Conservation (phyloP, 2,797 vertebrate species). For the Dicrostonyx torquatus region DNA sequence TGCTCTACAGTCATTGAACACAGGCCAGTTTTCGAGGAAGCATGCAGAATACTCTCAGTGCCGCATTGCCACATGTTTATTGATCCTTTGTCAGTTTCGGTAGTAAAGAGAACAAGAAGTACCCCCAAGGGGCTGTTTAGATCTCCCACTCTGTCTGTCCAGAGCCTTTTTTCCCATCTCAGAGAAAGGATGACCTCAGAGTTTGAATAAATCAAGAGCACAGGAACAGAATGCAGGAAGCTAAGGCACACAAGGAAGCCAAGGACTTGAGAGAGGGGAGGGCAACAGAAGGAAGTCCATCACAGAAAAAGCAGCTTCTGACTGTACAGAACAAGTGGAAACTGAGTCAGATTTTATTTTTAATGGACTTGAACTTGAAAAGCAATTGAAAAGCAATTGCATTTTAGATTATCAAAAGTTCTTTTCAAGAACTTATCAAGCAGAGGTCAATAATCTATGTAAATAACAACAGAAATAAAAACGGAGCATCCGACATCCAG, state of each 20-base stretch:
- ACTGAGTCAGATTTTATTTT: not conserved
- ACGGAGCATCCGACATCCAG: not conserved
- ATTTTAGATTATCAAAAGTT: slow-evolving; percentile 40
- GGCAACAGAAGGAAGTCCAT: not conserved
- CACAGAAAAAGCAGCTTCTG: not conserved
- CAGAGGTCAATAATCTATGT: not conserved
- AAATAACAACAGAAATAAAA: slow-evolving; percentile 25
- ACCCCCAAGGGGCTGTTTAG: not conserved
- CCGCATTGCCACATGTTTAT: not conserved
- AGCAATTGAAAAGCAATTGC: slow-evolving; percentile 22
- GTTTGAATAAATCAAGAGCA: slow-evolving; percentile 62
- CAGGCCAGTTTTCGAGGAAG: slow-evolving; percentile 22
- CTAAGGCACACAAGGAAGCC: not conserved
- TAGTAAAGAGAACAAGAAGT: slow-evolving; percentile 13
- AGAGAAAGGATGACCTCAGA: slow-evolving; percentile 49
- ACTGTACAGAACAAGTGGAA: not conserved
- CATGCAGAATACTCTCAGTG: not conserved
- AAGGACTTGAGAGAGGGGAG: slow-evolving; percentile 5
- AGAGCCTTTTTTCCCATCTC: not conserved
- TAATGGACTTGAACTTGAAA: slow-evolving; percentile 16
- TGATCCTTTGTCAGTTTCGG: slow-evolving; percentile 41
- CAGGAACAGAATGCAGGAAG: slow-evolving; percentile 16
- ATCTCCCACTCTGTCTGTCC: not conserved
- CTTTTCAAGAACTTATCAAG: not conserved
- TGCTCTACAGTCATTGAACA: slow-evolving; percentile 38